Base-by-base conservation (phyloP, 2,888 invertebrate species). In the Lobophora halterata region DNA sequence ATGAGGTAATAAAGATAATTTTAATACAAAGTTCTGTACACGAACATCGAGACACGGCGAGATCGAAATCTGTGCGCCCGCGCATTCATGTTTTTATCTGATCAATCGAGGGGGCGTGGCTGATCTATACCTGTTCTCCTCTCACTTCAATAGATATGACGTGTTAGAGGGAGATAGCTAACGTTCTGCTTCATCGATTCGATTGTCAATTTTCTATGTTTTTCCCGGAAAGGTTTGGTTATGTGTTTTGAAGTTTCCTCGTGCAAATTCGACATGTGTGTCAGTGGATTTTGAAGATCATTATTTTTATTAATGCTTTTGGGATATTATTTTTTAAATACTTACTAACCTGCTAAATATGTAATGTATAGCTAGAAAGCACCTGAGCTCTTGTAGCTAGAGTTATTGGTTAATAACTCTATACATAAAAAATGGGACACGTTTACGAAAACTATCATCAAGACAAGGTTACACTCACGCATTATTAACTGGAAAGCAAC, bases 61-160 rank as follows among this genome's bases (percentile, higher is more conserved):
- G 79, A 79, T 79, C 62, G 33, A 61, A 70, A 79, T 79, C 78
- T 21, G 2, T 37, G 43, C 43, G 43, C 37, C 29, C 33, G 33
- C 43, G 43, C 42, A 42, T n/a, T 79, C 77, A 55, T 61, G 80
- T 79, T 65, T 65, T 76, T 82, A 83, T 82, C 83, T 65, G 79
- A 80, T 82, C 80, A 73, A 81, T 83, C 65, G 65, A 60, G 69
- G 66, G 64, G 83, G 85, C 81, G 83, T 69, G 79, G 76, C 68
- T 55, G 61, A 56, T 61, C 49, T 69, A 65, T 62, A 61, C 45
- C 66, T 47, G 55, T 73, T 71, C 53, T 67, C 35, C 44, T 74
- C 68, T 12, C 55, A 16, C 61, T 28, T 32, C 0, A 25, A 43
- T 37, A 16, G 9, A 14, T 36, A 8, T 24, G 2, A 8, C 20